These are phyloP conservation scores for Dermatophagoides farinae DNA, from an alignment of 1,140 invertebrate species.

Conservation along the genomic window DNA sequence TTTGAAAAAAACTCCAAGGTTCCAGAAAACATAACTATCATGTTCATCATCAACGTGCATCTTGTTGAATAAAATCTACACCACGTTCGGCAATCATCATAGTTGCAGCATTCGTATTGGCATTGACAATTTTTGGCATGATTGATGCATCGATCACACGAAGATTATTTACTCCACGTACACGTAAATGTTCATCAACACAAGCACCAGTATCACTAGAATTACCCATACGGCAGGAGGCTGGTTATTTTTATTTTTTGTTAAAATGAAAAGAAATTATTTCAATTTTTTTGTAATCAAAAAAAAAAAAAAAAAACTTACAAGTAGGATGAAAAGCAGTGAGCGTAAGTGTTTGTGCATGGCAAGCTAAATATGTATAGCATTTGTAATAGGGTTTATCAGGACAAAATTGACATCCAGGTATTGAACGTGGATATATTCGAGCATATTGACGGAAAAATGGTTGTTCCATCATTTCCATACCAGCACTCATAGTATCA, in stretches of 20 bases:
- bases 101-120: conserved; percentile 57
- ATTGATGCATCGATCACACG: conserved; percentile 67
- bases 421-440: conserved; percentile 30
- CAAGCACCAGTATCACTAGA: conserved; percentile 44
- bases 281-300: neutral
- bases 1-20: too few relatives aligned
- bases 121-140: conserved; percentile 58
- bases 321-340: conserved; percentile 42
- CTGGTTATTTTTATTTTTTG: too few relatives aligned
- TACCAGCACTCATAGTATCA: conserved; percentile 13
- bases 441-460: conserved; percentile 7
- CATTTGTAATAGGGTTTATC: conserved; percentile 33
- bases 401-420: conserved; percentile 46
- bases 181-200: conserved; percentile 45
- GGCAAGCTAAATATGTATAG: conserved; percentile 62
- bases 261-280: conserved; percentile 1
- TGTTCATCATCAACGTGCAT: too few relatives aligned
- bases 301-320: too few relatives aligned
- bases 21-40: too few relatives aligned
- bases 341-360: conserved; percentile 56
- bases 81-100: conserved; percentile 75
- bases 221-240: conserved; percentile 57
- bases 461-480: conserved; percentile 2
- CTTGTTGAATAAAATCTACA: conserved; percentile 31
- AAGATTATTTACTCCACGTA: conserved; percentile 44